Conservation (phyloP, 2,888 invertebrate genomes). For the Melinaea menophilus region DNA sequence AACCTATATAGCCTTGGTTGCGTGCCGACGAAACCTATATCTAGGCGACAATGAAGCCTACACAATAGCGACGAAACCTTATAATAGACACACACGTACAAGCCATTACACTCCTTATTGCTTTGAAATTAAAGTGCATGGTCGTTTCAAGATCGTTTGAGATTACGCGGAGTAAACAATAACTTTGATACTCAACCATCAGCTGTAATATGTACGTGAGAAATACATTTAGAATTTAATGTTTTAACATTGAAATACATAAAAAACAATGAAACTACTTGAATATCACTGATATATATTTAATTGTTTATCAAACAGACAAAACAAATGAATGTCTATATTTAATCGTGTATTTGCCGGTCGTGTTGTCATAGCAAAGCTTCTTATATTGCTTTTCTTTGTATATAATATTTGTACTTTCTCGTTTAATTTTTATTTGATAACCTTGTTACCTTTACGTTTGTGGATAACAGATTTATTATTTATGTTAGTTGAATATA, state of each 20-base stretch:
- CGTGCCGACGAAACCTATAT: conserved; percentile 46
- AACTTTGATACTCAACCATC: neutral
- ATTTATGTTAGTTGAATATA: too few species aligned
- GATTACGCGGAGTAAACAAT: conserved; percentile 4
- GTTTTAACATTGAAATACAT: neutral
- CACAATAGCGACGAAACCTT: conserved; percentile 57
- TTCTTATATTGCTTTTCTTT: too few species aligned
- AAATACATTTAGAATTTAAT: too few species aligned
- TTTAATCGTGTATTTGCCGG: too few species aligned
- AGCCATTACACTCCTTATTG: conserved; percentile 42
- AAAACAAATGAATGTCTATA: too few species aligned
- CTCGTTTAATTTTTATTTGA: too few species aligned
- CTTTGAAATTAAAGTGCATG: conserved; percentile 33
- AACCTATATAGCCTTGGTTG: conserved; percentile 29
- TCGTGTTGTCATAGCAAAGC: too few species aligned
- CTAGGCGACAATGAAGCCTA: conserved; percentile 57
- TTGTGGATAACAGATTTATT: too few species aligned
- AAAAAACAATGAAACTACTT: neutral
- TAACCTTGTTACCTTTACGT: too few species aligned
- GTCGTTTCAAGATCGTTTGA: conserved; percentile 33
- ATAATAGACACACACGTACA: conserved; percentile 39
- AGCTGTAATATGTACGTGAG: neutral
- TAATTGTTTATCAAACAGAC: too few species aligned
- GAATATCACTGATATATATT: too few species aligned
- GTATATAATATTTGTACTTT: too few species aligned